Evolutionary conservation across 2,797 vertebrate genomes (phyloP), one percentile per base, ranked within the genome.

Genomic region (Leptoclinus maculatus): DNA sequence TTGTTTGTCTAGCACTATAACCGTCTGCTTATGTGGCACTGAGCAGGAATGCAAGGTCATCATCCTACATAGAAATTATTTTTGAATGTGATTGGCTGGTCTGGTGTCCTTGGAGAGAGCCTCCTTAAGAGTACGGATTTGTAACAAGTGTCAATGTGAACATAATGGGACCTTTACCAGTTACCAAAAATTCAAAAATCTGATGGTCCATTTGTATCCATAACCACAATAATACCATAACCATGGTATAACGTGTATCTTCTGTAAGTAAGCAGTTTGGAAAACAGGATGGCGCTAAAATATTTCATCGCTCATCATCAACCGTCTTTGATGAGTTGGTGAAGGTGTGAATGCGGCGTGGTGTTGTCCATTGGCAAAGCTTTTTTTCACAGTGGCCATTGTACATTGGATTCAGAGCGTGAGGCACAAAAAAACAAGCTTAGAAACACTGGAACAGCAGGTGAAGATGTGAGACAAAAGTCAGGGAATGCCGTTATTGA

Each of bases 391-490:
- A 29, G 17, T 14, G 19, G 23, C 49, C 5, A 14, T 12, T 39
- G 23, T 21, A 16, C 16, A 39, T 56, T 63, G 36, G 34, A 56
- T 58, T 64, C 27, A 63, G 58, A 34, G 23, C 21, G 53, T 34
- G 36, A 54, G 11, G 7, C 67, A 38, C 29, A 58, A 17, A 64
- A 32, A 34, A 71, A n/a, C 59, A 77, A 19, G 14, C 6, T 47
- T 34, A 62, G 10, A 51, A 67, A 53, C 54, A 62, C 34, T 71
- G 21, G 66, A 49, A 39, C 9, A 67, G 23, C 38, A 65, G 36
- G 23, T 66, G 34, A 54, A 58, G 63, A 57, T 72, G 56, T 43
- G 27, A 71, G 72, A 59, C 13, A 23, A 56, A 56, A 21, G 47
- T 47, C 54, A 43, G 32, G 12, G 32, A 29, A 29, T 41, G 32